These are phyloP conservation scores for Sardina pilchardus DNA, from an alignment of 2,113 vertebrate species.

Conservation along the genomic window DNA sequence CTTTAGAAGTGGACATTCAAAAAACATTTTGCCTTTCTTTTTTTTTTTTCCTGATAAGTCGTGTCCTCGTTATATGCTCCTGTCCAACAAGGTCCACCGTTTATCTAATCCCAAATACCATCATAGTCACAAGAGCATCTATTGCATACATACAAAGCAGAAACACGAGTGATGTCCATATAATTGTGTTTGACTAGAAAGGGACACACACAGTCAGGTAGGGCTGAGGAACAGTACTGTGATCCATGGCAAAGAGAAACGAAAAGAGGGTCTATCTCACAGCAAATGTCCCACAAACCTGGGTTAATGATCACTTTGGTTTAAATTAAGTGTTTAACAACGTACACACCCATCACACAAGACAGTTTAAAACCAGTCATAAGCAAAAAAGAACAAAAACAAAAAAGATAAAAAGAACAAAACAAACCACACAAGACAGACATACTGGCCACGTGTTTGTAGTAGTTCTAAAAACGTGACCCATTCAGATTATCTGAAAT, in stretches of 20 bases:
- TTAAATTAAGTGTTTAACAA: neutral
- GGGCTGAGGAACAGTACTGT: constrained; percentile 3
- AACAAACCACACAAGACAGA: neutral
- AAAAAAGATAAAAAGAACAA: neutral
- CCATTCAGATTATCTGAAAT: neutral
- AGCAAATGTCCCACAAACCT: constrained; percentile 12
- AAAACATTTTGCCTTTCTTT: constrained; percentile 15
- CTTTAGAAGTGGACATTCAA: constrained; percentile 15
- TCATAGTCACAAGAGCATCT: constrained; percentile 9
- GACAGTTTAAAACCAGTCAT: neutral
- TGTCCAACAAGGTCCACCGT: neutral
- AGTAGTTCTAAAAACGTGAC: neutral
- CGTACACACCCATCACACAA: constrained; percentile 1
- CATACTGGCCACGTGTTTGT: neutral
- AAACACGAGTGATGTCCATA: constrained; percentile 4
- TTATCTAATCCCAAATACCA: neutral
- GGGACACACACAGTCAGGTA: neutral
- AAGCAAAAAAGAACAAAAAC: neutral
- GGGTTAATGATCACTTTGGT: constrained; percentile 14
- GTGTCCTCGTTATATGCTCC: neutral
- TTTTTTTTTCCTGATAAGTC: constrained; percentile 15
- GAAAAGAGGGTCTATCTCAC: neutral
- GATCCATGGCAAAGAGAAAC: neutral
- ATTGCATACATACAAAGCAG: constrained; percentile 13
- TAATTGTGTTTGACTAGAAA: neutral